phyloP scores from a whole-genome alignment of 2,113 vertebrate genomes.

The Zosterops lateralis region DNA sequence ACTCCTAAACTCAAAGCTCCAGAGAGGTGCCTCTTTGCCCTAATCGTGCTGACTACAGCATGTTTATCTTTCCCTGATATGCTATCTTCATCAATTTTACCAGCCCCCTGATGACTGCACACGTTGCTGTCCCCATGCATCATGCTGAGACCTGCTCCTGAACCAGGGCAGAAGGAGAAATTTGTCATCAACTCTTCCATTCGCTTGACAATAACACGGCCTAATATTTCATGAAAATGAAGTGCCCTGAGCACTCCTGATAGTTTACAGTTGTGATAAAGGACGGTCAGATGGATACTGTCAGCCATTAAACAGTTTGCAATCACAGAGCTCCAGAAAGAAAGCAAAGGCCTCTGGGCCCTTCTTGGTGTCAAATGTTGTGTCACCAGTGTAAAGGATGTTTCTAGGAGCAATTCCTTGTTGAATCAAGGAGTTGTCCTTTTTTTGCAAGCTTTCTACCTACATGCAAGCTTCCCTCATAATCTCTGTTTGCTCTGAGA shows the following conservation, averaged over 20 bases:
- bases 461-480: conserved; percentile 8
- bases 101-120: conserved; percentile 77
- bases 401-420: conserved; percentile 8
- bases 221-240: conserved; percentile 95
- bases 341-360: conserved; percentile 48
- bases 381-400: conserved; percentile 42
- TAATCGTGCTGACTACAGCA: conserved; percentile 77
- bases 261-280: conserved; percentile 78
- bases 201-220: conserved; percentile 84
- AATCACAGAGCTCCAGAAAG: conserved; percentile 32
- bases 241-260: conserved; percentile 84
- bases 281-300: conserved; percentile 63
- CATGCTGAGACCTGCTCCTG: conserved; percentile 80
- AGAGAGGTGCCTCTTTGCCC: conserved; percentile 67
- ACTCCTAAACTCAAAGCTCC: conserved; percentile 60
- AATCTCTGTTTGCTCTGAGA: conserved; percentile 16
- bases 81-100: conserved; percentile 90
- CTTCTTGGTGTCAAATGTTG: conserved; percentile 55
- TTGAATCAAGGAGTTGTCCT: not conserved
- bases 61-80: conserved; percentile 83
- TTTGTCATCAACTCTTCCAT: conserved; percentile 86
- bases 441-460: not conserved
- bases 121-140: conserved; percentile 85
- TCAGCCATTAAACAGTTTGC: conserved; percentile 70
- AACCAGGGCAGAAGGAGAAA: conserved; percentile 77